Conservation (phyloP, 2,888 invertebrate species). For the Amiota communis region DNA sequence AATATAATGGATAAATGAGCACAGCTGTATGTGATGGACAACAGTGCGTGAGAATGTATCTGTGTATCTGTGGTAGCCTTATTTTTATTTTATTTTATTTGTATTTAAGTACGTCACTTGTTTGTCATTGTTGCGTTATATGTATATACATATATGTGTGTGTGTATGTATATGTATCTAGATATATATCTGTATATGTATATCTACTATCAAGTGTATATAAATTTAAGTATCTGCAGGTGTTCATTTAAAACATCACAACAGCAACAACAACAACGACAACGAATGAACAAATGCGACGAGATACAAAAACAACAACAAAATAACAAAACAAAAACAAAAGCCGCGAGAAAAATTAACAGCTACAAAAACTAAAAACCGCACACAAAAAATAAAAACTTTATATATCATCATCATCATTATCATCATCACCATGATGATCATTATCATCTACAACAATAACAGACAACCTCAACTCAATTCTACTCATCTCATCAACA, state of each 20-base stretch:
- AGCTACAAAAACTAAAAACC: constrained; percentile 33
- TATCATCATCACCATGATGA: constrained; percentile 10
- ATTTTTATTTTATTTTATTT: too few species aligned
- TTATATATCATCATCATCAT: constrained; percentile 37
- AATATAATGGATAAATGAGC: too few species aligned
- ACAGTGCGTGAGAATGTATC: constrained; percentile 6
- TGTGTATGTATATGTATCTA: background rate
- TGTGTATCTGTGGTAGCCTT: too few species aligned
- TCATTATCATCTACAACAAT: constrained; percentile 29
- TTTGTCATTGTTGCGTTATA: too few species aligned
- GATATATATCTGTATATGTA: background rate
- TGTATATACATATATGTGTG: too few species aligned
- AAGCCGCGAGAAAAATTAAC: constrained; percentile 54
- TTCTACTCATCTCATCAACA: too few species aligned
- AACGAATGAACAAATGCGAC: constrained; percentile 44
- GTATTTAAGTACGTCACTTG: too few species aligned
- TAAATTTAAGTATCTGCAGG: constrained; percentile 74
- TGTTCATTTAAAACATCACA: constrained; percentile 71
- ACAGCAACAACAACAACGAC: constrained; percentile 38
- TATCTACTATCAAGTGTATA: constrained; percentile 33
- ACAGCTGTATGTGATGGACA: background rate
- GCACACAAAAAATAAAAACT: constrained; percentile 29
- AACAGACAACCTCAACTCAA: constrained; percentile 19
- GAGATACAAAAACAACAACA: constrained; percentile 38
- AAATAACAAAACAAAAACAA: constrained; percentile 44